Evolutionary conservation across 1,140 invertebrate species (phyloP), one percentile per base, ranked within the genome.

Genomic region (Penaeus vannamei): DNA sequence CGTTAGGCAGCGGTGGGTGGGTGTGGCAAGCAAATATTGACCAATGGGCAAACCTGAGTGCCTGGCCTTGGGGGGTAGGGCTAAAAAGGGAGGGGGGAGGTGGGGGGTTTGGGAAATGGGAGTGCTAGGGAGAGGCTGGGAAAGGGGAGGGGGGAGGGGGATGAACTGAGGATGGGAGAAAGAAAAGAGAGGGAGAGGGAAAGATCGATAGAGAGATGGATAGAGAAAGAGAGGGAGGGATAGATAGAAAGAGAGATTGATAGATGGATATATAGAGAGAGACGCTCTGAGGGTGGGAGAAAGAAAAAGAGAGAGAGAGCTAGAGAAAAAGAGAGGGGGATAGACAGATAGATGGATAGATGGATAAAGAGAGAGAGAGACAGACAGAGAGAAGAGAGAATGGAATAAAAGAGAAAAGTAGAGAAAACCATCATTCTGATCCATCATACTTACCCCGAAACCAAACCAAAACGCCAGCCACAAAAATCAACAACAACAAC

Each of bases 21-120:
- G 87, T 89, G 87, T 89, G 87, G 64, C 87, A 77, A 84, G 59
- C 82, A 89, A 89, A 89, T 89, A 89, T 89, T 89, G 81, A 84
- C 87, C 66, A 84, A 69, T 64, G 87, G 87, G 84, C 87, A 72
- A 32, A 32, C 29, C 82, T 69, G 87, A 89, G 87, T 89, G 87
- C 23, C 64, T 59, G 26, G n/a, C n/a, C 29, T 42, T 69, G 87
- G 82, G 64, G 87, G 53, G 53, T 59, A 59, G 59, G 72, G 29
- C 72, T 61, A 53, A 26, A 29, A 46, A 20, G 77, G n/a, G 69
- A 36, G 81, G 8, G 3, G 10, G 46, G 10, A 1, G 46, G 46
- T 12, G 46, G 46, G 46, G 8, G 10, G 10, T 1, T 53, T 3
- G 46, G 46, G 10, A 8, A 8, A 2, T 53, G 46, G 0, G n/a